Conservation (phyloP, 2,113 vertebrate genomes). For the Dryoscopus gambensis region DNA sequence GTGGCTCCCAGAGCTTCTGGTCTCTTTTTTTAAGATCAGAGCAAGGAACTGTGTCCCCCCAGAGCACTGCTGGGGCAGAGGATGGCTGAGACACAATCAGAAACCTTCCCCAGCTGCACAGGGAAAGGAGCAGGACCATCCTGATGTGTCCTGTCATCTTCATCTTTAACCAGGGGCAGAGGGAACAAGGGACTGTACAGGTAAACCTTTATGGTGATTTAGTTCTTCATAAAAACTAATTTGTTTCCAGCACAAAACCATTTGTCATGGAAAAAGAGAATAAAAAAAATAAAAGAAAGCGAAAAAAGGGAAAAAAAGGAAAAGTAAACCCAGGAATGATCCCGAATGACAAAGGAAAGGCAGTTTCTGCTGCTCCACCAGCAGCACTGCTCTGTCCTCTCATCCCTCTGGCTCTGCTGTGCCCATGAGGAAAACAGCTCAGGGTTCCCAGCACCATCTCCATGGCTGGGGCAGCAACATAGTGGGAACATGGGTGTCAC, state of each 20-base stretch:
- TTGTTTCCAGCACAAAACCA: not conserved
- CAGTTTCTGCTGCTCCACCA: not conserved
- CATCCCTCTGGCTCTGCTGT: not conserved
- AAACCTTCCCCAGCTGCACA: not conserved
- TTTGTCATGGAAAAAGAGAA: not conserved
- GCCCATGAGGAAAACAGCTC: not conserved
- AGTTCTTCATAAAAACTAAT: not conserved
- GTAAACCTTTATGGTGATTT: not conserved
- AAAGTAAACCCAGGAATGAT: rapidly evolving
- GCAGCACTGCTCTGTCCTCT: not conserved
- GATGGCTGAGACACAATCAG: not conserved
- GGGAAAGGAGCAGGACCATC: not conserved
- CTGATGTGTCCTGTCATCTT: not conserved
- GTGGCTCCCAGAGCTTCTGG: not conserved
- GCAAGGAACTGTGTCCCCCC: not conserved
- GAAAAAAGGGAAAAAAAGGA: not conserved
- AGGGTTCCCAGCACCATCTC: not conserved
- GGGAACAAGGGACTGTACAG: not conserved
- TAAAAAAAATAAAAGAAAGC: not conserved
- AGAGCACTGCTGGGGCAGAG: not conserved
- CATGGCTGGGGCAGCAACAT: not conserved
- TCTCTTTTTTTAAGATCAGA: not conserved
- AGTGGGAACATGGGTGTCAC: not conserved
- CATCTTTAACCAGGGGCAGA: not conserved
- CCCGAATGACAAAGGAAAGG: not conserved